Evolutionary conservation across 2,797 vertebrate genomes (phyloP), one percentile per base, ranked within the genome.

Genomic region (Semotilus atromaculatus): DNA sequence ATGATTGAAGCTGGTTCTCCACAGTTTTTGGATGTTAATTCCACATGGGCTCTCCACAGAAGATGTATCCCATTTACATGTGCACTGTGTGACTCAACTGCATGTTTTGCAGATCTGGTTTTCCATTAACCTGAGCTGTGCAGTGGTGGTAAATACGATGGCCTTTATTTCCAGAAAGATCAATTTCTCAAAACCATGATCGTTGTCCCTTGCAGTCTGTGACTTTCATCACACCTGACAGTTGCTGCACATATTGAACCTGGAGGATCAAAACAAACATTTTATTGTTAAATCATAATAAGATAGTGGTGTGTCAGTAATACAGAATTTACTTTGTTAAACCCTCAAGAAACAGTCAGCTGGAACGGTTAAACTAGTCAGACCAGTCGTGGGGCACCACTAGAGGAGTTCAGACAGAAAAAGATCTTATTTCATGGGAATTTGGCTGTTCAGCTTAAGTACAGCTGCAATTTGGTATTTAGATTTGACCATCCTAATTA

Each of bases 1-100:
- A 96, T 96, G 18, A 82, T 91, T 88, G 88, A 76, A 85, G 64
- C 55, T n/a, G n/a, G 26, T 34, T 64, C 78, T 84, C 81, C 34
- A 14, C 36, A 48, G 66, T 77, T 81, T 66, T 38, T 71, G 66
- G 71, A 45, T 48, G 40, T 80, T 79, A 83, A 66, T 26, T 86
- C 81, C 82, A 76, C 45, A 53, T 76, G 78, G 84, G 70, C 70
- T 87, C 83, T 58, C 43, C 58, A 13, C 45, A 38, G 23, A 82
- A 68, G 43, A 76, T 82, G 68, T 73, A 23, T 84, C 48, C 67
- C 29, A 4, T 73, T 88, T 60, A 88, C 70, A 64, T 43, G 72
- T 55, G 53, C 10, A 76, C 40, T 26, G 34, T 80, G 60, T 45
- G 45, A 86, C 72, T 85, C 85, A 85, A 82, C 83, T 70, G 71